Conservation (phyloP, 2,113 vertebrate genomes). For the Arothron firmamentum region DNA sequence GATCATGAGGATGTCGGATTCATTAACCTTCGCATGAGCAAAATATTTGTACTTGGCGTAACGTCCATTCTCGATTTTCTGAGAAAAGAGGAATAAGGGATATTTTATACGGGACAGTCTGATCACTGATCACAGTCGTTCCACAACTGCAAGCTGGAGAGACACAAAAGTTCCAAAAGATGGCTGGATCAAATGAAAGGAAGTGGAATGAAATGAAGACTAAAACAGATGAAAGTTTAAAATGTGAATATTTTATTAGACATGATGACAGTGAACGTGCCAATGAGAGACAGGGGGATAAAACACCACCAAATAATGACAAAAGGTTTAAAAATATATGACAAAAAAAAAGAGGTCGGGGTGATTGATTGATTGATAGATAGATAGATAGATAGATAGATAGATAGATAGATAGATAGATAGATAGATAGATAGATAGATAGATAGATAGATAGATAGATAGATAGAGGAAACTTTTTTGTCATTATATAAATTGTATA, state of each 20-base stretch:
- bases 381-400: no score
- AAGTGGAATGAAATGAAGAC: constrained; percentile 38
- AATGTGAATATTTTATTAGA: constrained; percentile 64
- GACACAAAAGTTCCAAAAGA: no score
- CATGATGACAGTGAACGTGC: constrained; percentile 12
- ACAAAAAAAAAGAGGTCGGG: neutral
- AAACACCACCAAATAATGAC: neutral
- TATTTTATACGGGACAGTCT: no score
- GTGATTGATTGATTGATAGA: no score
- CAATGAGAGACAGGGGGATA: constrained; percentile 13
- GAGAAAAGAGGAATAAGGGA: constrained; percentile 34
- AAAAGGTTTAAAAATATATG: neutral
- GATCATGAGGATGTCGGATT: constrained; percentile 94
- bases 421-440: no score
- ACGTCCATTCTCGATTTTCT: constrained; percentile 98
- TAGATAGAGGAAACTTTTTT: neutral
- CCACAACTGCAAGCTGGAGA: no score
- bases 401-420: no score
- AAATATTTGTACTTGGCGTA: constrained; percentile 95
- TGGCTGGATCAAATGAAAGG: no score
- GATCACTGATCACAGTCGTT: no score
- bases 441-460: no score
- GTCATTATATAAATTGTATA: no score
- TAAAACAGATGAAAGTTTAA: constrained; percentile 25
- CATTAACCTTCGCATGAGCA: constrained; percentile 94